These are phyloP conservation scores for Virgularia gustaviana DNA, from an alignment of 92 coral and sea anemone species.

Conservation along the genomic window DNA sequence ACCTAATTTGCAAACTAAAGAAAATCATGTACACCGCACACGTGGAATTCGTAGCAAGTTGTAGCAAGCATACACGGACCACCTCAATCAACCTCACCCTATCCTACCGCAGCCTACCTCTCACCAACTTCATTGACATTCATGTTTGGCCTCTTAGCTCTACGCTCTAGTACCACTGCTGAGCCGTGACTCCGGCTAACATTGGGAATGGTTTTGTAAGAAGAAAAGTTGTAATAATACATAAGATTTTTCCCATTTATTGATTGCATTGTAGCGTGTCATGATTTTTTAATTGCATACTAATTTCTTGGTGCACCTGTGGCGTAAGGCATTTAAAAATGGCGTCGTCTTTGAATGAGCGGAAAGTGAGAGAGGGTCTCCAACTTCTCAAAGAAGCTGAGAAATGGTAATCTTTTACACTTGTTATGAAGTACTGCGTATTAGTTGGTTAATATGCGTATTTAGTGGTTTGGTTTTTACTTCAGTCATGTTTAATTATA, in stretches of 20 bases:
- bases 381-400: conserved; percentile 87
- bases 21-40: no score
- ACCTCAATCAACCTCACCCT: no score
- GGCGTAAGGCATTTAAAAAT: conserved; percentile 55
- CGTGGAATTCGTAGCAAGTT: no score
- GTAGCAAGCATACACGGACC: no score
- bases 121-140: no score
- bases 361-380: conserved; percentile 81
- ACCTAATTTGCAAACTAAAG: no score
- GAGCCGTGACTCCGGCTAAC: background rate
- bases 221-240: background rate
- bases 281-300: no score
- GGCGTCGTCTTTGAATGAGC: conserved; percentile 77
- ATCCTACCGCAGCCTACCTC: no score
- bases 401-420: conserved; percentile 84
- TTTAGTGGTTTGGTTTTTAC: background rate
- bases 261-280: no score
- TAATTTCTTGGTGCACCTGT: conserved; percentile 43
- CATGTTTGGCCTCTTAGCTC: background rate
- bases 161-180: background rate
- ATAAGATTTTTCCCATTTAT: no score
- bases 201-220: no score
- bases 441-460: background rate
- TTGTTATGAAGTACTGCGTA: background rate
- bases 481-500: no score